phyloP scores from a whole-genome alignment of 2,113 vertebrate species.

The Tychaedon coryphoeus region DNA sequence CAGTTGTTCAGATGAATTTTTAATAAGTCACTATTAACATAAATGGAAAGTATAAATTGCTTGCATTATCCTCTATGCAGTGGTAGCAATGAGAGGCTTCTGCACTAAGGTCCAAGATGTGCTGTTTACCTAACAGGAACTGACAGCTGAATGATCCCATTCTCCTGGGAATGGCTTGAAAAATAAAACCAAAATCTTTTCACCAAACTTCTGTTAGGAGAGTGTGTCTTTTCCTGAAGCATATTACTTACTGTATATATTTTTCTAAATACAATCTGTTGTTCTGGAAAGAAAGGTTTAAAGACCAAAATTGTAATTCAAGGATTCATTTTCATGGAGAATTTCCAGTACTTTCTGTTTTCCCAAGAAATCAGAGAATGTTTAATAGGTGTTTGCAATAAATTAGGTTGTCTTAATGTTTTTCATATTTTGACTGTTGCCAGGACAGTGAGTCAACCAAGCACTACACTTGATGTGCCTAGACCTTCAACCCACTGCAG shows the following conservation, averaged over 20 bases:
- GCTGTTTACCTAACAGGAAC: slow-evolving; percentile 25
- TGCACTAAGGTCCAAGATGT: neutral
- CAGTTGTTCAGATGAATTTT: slow-evolving; percentile 53
- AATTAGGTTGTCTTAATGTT: neutral
- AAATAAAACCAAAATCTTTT: neutral
- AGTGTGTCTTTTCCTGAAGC: neutral
- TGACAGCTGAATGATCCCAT: neutral
- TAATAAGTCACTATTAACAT: slow-evolving; percentile 60
- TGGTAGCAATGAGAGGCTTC: neutral
- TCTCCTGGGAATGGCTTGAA: neutral
- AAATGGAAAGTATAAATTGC: slow-evolving; percentile 50
- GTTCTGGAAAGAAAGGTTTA: neutral
- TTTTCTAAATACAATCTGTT: neutral
- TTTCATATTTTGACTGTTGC: neutral
- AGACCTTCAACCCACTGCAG: neutral
- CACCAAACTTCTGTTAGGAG: neutral
- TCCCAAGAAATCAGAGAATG: neutral
- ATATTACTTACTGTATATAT: neutral
- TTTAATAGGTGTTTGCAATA: neutral
- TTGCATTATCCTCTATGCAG: slow-evolving; percentile 16
- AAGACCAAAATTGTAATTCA: neutral
- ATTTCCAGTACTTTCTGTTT: neutral
- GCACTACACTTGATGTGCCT: neutral
- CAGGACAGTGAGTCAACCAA: neutral
- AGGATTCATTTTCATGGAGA: neutral